Evolutionary conservation across 92 coral and sea anemone genomes (phyloP).

Genomic region (Epizoanthus rinbou): DNA sequence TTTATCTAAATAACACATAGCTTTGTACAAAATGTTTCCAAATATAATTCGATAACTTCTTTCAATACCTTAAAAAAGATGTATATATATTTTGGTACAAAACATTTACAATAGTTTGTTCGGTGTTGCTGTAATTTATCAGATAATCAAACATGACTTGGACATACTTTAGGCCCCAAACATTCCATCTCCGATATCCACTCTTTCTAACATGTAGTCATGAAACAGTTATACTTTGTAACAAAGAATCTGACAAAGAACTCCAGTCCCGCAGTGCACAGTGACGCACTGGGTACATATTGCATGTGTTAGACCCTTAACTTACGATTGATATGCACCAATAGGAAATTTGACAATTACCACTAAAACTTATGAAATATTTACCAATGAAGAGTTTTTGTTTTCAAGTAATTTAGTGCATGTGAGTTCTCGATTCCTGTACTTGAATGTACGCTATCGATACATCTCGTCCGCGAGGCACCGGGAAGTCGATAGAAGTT

Average conservation of each 20-base stretch:
- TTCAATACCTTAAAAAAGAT: too few relatives aligned
- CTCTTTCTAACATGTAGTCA: too few relatives aligned
- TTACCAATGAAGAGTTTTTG: slow-evolving; percentile 13
- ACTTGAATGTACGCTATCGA: neutral
- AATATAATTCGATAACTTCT: too few relatives aligned
- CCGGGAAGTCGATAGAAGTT: neutral
- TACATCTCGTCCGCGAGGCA: neutral
- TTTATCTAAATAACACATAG: too few relatives aligned
- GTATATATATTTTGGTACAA: too few relatives aligned
- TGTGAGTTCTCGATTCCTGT: neutral
- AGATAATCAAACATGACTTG: too few relatives aligned
- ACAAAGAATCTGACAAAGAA: neutral
- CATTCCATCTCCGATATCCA: too few relatives aligned
- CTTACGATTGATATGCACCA: neutral
- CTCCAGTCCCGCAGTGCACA: neutral
- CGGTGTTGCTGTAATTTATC: too few relatives aligned
- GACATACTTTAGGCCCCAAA: too few relatives aligned
- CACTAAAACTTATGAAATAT: slow-evolving; percentile 29
- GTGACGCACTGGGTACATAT: too few relatives aligned
- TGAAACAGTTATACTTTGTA: neutral
- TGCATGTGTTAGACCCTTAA: neutral
- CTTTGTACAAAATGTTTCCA: too few relatives aligned
- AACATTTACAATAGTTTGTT: too few relatives aligned
- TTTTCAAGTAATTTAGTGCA: neutral
- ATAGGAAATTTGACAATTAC: slow-evolving; percentile 22